These are phyloP conservation scores for Rhizoglyphus robini DNA, from an alignment of 1,140 invertebrate species.

Conservation along the genomic window DNA sequence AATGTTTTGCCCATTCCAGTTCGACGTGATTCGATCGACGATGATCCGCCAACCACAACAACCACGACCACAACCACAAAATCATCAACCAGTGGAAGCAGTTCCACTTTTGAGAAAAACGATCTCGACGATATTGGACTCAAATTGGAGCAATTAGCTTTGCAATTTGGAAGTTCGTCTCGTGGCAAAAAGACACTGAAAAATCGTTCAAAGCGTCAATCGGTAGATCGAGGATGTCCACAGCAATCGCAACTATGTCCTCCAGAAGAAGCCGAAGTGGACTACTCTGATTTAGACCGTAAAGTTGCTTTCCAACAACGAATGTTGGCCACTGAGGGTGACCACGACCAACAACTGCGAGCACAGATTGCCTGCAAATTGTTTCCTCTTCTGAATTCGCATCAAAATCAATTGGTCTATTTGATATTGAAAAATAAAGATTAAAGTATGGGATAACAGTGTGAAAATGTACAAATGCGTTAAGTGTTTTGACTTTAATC, in stretches of 20 bases:
- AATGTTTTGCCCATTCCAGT: background rate
- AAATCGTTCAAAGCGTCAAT: background rate
- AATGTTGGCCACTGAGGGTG: background rate
- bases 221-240: background rate
- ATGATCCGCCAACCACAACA: constrained; percentile 37
- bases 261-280: background rate
- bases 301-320: background rate
- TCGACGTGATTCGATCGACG: constrained; percentile 28
- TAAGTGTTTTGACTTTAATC: background rate
- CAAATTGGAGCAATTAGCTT: background rate
- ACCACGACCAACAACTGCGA: background rate
- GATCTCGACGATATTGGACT: constrained; percentile 8
- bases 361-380: background rate
- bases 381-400: background rate
- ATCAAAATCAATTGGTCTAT: constrained; percentile 17
- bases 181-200: background rate
- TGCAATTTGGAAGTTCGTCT: background rate
- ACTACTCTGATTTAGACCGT: background rate
- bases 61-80: constrained; percentile 45
- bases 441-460: background rate
- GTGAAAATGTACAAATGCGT: too few species aligned
- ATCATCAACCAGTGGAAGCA: background rate
- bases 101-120: constrained; percentile 3
- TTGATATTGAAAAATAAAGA: constrained; percentile 10
- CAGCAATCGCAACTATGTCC: background rate